A percentile compares a stretch with the other conserved stretches of the same genome.
These are phyloP conservation scores for Gallinago nigripennis DNA, from an alignment of 2,797 vertebrate genomes.

Conservation along the genomic window DNA sequence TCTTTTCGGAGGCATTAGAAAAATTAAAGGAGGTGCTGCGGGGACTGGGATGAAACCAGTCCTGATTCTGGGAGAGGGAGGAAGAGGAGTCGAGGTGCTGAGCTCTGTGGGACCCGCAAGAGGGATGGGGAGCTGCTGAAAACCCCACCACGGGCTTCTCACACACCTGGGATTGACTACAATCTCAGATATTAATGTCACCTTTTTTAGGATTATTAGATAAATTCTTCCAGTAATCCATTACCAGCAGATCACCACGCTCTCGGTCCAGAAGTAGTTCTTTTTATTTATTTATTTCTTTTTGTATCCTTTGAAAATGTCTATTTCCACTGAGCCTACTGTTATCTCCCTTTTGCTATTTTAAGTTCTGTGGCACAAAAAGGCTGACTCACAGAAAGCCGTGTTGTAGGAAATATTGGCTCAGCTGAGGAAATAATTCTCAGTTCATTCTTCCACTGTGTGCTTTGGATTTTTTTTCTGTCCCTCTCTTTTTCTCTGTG, in stretches of 20 bases:
- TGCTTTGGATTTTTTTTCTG: background rate
- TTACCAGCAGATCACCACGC: background rate
- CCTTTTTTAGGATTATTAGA: background rate
- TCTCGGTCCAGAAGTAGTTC: background rate
- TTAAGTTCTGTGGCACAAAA: constrained; percentile 66
- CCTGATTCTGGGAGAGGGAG: background rate
- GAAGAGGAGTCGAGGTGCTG: background rate
- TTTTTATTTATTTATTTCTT: background rate
- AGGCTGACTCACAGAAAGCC: constrained; percentile 64
- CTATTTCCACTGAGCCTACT: constrained; percentile 40
- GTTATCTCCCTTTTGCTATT: constrained; percentile 60
- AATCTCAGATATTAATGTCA: background rate
- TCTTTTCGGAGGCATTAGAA: background rate
- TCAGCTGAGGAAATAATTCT: constrained; percentile 58
- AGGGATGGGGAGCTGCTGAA: background rate
- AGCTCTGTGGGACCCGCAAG: background rate
- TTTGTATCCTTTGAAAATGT: constrained; percentile 7
- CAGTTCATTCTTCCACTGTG: constrained; percentile 12
- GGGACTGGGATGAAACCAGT: background rate
- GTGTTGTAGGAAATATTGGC: constrained; percentile 58
- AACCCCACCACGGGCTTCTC: background rate
- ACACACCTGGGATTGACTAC: background rate
- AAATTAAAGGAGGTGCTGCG: background rate
- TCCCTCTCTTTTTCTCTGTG: background rate
- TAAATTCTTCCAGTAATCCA: background rate